Percentiles rank a stretch among this genome's conserved stretches.
phyloP scores from a whole-genome alignment of 2,797 vertebrate species.

The Enteromius fasciolatus region DNA sequence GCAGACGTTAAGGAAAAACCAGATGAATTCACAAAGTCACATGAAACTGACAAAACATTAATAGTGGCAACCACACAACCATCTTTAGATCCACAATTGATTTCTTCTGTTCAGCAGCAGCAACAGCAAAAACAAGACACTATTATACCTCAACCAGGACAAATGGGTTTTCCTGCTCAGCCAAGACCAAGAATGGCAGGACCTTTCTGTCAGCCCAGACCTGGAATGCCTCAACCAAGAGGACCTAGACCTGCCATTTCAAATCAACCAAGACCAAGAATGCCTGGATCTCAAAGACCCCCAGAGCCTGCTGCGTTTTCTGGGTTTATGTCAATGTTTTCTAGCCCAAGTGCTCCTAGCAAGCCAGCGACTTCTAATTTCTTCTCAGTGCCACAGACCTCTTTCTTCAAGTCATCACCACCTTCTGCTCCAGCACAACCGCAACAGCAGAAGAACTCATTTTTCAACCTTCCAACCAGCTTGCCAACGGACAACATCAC shows the following conservation, averaged over 20 bases:
- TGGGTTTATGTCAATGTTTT: constrained; percentile 93
- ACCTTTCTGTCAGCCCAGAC: constrained; percentile 42
- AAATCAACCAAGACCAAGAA: constrained; percentile 61
- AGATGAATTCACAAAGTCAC: constrained; percentile 49
- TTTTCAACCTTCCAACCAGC: constrained; percentile 85
- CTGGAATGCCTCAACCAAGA: constrained; percentile 48
- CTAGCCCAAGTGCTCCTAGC: constrained; percentile 75
- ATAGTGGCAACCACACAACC: constrained; percentile 13
- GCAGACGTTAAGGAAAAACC: constrained; percentile 17
- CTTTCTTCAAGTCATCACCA: constrained; percentile 75
- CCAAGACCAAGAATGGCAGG: constrained; percentile 38
- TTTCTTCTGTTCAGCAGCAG: constrained; percentile 50
- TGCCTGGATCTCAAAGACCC: constrained; percentile 73
- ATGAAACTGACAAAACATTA: constrained; percentile 38
- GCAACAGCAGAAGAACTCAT: constrained; percentile 83
- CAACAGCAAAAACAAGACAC: constrained; percentile 59
- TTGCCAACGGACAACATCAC: constrained; percentile 82
- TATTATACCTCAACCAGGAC: constrained; percentile 51
- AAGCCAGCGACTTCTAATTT: constrained; percentile 82
- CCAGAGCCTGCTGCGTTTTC: constrained; percentile 85
- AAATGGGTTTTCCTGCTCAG: constrained; percentile 13
- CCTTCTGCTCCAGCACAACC: constrained; percentile 70
- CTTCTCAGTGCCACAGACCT: constrained; percentile 81
- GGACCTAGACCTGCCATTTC: constrained; percentile 35
- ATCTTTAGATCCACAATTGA: constrained; percentile 47